These are phyloP conservation scores for Dermatemys mawii DNA, from an alignment of 2,113 vertebrate species.

Conservation along the genomic window DNA sequence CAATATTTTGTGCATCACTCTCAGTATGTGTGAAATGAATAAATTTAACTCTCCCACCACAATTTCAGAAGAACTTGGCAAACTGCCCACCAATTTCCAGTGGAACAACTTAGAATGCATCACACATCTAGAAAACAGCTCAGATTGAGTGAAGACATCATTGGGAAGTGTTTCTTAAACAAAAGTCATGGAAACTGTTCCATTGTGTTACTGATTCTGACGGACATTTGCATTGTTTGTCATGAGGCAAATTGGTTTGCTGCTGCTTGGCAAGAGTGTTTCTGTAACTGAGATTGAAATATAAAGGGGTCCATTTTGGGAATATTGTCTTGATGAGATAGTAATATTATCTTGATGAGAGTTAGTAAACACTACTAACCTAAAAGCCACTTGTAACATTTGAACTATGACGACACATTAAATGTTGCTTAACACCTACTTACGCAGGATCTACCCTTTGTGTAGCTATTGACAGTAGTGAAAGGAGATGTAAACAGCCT, in stretches of 20 bases:
- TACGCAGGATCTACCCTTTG: neutral
- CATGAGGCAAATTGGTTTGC: constrained; percentile 32
- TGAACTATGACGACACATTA: neutral
- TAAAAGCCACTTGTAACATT: neutral
- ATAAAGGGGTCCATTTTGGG: neutral
- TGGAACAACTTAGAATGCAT: neutral
- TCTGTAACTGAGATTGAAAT: constrained; percentile 38
- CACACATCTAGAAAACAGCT: neutral
- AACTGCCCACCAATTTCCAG: neutral
- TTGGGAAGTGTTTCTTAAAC: neutral
- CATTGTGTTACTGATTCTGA: neutral
- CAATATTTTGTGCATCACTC: neutral
- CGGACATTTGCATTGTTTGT: constrained; percentile 34
- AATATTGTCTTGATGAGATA: neutral
- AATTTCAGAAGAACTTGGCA: neutral
- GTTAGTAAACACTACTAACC: neutral
- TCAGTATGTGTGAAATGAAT: neutral
- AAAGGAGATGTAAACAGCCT: no score
- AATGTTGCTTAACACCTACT: neutral
- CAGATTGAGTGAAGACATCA: neutral
- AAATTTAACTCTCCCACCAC: neutral
- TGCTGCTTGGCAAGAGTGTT: constrained; percentile 58
- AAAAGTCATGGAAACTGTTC: neutral
- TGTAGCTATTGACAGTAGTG: neutral
- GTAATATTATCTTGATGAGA: no score